Evolutionary conservation across 1,140 invertebrate species (phyloP), one percentile per base, ranked within the genome.

Genomic region (Leptoteleia sp.): DNA sequence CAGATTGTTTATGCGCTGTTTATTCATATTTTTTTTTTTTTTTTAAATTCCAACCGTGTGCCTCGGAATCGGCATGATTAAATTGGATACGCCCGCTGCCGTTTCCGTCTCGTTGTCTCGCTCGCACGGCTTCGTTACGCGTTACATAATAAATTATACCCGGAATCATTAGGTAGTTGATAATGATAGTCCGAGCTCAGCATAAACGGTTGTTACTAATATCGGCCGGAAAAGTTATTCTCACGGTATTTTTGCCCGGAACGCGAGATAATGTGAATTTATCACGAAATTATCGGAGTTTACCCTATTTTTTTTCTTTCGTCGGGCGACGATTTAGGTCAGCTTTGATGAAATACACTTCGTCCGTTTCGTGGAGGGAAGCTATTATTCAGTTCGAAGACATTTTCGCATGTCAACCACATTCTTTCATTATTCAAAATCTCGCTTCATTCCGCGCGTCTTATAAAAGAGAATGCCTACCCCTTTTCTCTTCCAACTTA

Each of bases 261-360:
- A 29, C 8, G 31, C 13, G 6, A 13, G 15, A 40, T 64, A 68
- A 68, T 47, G 42, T 47, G 33, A 55, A 68, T 55, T 55, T 48
- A 48, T 68, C 50, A 27, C 50, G 40, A 47, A 47, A 19, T 45
- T 67, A 67, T 45, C 12, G 7, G 13, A 47, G 29, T 52, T 65
- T 31, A 42, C 37, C 22, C 17, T 29, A 47, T 35, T 68, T 68
- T 55, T 45, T 67, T n/a, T n/a, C n/a, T n/a, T n/a, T n/a, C n/a
- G n/a, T n/a, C 22, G 35, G 7, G 6, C 11, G 25, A 1, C 11
- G 38, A 65, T 64, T 64, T 33, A 43, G 47, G 61, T 65, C 61
- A 65, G 25, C 35, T 33, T 52, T 43, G 61, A 65, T 65, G 48
- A 54, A 52, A 52, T 52, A 43, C 25, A 43, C 43, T 38, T 62